Base-by-base conservation (phyloP, 1,140 invertebrate species). In the Penaeus vannamei region DNA sequence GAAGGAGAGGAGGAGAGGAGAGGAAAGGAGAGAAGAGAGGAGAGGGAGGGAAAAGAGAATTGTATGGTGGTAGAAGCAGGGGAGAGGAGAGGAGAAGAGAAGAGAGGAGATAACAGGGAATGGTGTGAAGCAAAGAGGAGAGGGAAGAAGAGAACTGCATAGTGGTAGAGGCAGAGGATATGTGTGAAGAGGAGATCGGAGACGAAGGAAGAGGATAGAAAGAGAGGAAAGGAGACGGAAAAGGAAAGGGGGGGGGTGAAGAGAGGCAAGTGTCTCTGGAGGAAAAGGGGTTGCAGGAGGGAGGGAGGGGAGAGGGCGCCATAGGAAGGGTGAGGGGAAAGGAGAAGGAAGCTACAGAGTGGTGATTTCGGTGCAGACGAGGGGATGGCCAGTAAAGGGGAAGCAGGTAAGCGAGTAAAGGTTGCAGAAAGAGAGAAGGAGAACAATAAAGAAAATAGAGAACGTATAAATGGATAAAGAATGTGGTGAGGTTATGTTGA, bases 151-250 rank as follows among this genome's bases (percentile, higher is more conserved):
- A n/a, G n/a, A n/a, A n/a, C n/a, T n/a, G n/a, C n/a, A n/a, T n/a
- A n/a, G n/a, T n/a, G n/a, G n/a, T n/a, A n/a, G 46, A 46, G 26
- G 79, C 36, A 46, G 46, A 46, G n/a, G n/a, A n/a, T n/a, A n/a
- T n/a, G n/a, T n/a, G n/a, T n/a, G n/a, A n/a, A n/a, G n/a, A n/a
- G n/a, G n/a, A n/a, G n/a, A n/a, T n/a, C n/a, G 79, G 46, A 46
- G 26, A 46, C 36, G 79, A 81, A 46, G 46, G 46, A 81, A 46
- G n/a, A 46, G 59, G 46, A 53, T n/a, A 81, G 79, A 53, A 46
- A 81, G 79, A 53, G 46, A 42, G 79, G 46, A 46, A 81, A 46
- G 46, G 46, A 53, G 79, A 81, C n/a, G 46, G 79, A 80, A 42
- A 80, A 23, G 42, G 42, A 46, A 23, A 80, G 42, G 42, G 42